These are phyloP conservation scores for Apantesis nais DNA, from an alignment of 2,888 invertebrate species.

Conservation along the genomic window DNA sequence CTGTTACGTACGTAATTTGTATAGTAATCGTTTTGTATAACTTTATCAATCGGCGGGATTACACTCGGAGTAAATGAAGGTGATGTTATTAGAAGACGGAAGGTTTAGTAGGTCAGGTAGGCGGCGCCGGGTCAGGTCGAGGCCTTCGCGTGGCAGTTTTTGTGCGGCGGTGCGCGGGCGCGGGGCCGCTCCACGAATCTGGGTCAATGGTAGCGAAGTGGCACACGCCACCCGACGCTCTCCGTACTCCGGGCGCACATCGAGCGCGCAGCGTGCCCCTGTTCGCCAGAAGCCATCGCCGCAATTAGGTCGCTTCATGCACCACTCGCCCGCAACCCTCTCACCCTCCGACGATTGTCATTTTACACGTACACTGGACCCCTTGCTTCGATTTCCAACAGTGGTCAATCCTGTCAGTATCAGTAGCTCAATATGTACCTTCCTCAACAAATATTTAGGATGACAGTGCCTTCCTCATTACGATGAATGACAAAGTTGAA, in stretches of 20 bases:
- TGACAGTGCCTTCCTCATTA: background rate
- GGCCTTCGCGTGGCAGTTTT: slow-evolving; percentile 54
- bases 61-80: slow-evolving; percentile 22
- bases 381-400: background rate
- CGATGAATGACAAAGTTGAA: background rate
- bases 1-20: background rate
- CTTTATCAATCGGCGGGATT: background rate
- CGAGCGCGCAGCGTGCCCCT: slow-evolving; percentile 7
- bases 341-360: slow-evolving; percentile 1
- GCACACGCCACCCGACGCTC: slow-evolving; percentile 32
- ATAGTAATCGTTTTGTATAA: background rate
- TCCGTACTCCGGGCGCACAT: slow-evolving; percentile 9
- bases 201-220: slow-evolving; percentile 66
- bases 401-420: background rate
- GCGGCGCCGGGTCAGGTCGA: slow-evolving; percentile 56
- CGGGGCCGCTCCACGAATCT: slow-evolving; percentile 50
- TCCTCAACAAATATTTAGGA: background rate
- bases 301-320: slow-evolving; percentile 10
- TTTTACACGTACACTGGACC: background rate
- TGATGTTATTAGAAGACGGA: slow-evolving; percentile 47
- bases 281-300: background rate
- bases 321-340: slow-evolving; percentile 6
- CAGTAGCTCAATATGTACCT: background rate
- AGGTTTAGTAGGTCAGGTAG: slow-evolving; percentile 64
- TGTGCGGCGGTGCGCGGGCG: slow-evolving; percentile 55